These are phyloP conservation scores for Paramacrobiotus metropolitanus DNA, from an alignment of 1,140 invertebrate species.

Conservation along the genomic window DNA sequence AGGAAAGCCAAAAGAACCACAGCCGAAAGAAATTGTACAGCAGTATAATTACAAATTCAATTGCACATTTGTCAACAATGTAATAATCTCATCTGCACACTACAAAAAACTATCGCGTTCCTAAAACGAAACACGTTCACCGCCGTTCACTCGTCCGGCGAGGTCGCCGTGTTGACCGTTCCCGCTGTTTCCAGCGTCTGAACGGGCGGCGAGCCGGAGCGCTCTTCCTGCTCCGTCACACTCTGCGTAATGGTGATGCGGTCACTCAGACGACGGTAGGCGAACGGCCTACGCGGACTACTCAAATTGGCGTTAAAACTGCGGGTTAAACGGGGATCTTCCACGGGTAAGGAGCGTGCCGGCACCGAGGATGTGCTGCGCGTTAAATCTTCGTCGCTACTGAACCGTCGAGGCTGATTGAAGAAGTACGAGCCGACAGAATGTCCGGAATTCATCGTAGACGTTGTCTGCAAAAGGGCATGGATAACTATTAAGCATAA, in stretches of 20 bases:
- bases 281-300: background rate
- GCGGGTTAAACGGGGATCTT: background rate
- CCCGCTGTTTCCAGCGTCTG: background rate
- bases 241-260: too few relatives aligned
- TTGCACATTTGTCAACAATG: too few relatives aligned
- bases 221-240: background rate
- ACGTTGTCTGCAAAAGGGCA: slow-evolving; percentile 2
- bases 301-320: background rate
- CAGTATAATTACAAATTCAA: too few relatives aligned
- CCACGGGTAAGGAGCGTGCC: background rate
- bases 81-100: too few relatives aligned
- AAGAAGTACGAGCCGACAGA: background rate
- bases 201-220: background rate
- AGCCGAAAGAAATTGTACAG: too few relatives aligned
- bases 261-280: background rate
- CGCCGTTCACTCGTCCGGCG: too few relatives aligned
- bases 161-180: too few relatives aligned
- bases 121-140: too few relatives aligned
- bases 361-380: background rate
- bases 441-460: background rate
- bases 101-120: too few relatives aligned
- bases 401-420: background rate
- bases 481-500: too few relatives aligned
- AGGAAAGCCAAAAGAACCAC: too few relatives aligned
- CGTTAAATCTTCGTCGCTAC: background rate